phyloP scores from a whole-genome alignment of 2,797 vertebrate genomes.

The Microctenopoma lineatum region DNA sequence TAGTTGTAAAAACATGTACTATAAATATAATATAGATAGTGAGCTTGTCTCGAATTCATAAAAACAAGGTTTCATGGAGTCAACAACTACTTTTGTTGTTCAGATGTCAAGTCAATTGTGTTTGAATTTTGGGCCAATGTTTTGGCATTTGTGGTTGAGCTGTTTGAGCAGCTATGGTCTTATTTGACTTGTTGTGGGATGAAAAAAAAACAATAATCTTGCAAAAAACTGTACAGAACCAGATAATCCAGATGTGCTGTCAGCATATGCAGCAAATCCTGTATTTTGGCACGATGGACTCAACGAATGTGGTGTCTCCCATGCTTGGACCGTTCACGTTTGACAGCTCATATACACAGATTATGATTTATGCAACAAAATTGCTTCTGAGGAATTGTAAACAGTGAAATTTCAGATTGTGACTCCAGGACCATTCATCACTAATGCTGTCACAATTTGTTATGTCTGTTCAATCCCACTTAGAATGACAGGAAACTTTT shows the following conservation, averaged over 20 bases:
- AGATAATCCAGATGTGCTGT: slow-evolving; percentile 45
- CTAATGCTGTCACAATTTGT: slow-evolving; percentile 64
- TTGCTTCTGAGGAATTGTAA: slow-evolving; percentile 67
- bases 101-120: slow-evolving; percentile 1
- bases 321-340: slow-evolving; percentile 40
- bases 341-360: slow-evolving; percentile 63
- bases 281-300: slow-evolving; percentile 37
- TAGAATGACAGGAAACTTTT: slow-evolving; percentile 70
- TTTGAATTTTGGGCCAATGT: slow-evolving; percentile 32
- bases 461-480: slow-evolving; percentile 61
- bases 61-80: background rate
- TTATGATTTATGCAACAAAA: slow-evolving; percentile 72
- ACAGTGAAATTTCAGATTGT: slow-evolving; percentile 68
- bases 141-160: slow-evolving; percentile 18
- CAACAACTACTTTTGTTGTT: background rate
- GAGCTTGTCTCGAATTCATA: background rate
- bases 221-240: slow-evolving; percentile 25
- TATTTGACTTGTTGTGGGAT: slow-evolving; percentile 13
- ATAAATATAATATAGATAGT: background rate
- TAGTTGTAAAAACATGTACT: background rate
- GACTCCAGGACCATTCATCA: slow-evolving; percentile 67
- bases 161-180: slow-evolving; percentile 24
- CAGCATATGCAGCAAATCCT: slow-evolving; percentile 26
- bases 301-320: slow-evolving; percentile 34
- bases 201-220: slow-evolving; percentile 4